Conservation (phyloP, 2,797 vertebrate species). For the Xenentodon cancila region DNA sequence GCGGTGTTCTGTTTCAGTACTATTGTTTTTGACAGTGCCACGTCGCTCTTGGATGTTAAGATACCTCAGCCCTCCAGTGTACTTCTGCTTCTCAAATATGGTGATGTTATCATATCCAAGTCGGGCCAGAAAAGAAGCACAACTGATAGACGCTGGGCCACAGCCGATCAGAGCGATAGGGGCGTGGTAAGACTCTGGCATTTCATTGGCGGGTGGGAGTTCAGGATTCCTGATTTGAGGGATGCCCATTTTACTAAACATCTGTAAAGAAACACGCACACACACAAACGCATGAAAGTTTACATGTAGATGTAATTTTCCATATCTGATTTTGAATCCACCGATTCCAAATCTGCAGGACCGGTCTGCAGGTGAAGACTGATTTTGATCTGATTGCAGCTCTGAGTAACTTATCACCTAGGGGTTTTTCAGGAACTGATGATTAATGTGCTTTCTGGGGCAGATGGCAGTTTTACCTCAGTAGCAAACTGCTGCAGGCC, state of each 20-base stretch:
- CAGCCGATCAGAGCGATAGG: constrained; percentile 94
- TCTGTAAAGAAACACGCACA: constrained; percentile 68
- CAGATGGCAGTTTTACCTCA: constrained; percentile 77
- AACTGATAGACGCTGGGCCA: constrained; percentile 93
- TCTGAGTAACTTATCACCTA: neutral
- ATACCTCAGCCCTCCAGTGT: constrained; percentile 93
- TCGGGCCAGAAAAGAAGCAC: constrained; percentile 92
- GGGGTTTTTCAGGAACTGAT: neutral
- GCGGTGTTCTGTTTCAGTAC: neutral
- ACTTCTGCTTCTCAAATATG: constrained; percentile 92
- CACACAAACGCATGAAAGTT: neutral
- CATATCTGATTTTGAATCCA: neutral
- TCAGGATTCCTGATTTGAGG: constrained; percentile 88
- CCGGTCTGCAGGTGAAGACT: no score
- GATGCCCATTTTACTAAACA: constrained; percentile 94
- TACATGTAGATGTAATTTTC: neutral
- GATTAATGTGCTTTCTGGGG: neutral
- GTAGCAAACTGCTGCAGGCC: constrained; percentile 95
- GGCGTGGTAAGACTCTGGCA: constrained; percentile 85
- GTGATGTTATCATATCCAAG: constrained; percentile 92
- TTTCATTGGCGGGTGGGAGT: constrained; percentile 82
- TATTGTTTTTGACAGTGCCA: no score
- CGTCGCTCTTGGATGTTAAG: neutral
- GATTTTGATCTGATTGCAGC: neutral
- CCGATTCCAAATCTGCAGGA: no score